Conservation (phyloP, 2,888 invertebrate genomes). For the Cactoblastis cactorum region DNA sequence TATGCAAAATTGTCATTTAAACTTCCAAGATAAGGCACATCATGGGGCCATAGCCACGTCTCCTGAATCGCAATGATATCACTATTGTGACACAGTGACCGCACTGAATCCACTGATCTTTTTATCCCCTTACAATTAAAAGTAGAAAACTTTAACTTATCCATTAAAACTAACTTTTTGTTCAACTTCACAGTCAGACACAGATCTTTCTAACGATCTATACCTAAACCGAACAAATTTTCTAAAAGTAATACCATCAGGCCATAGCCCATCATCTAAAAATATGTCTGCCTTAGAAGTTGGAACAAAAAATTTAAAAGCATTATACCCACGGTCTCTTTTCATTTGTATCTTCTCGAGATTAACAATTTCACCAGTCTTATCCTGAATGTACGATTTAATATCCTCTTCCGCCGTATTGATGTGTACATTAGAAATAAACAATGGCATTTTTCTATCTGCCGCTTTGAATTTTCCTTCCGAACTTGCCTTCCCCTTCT, state of each 20-base stretch:
- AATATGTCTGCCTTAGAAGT: slow-evolving; percentile 13
- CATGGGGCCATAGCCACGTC: slow-evolving; percentile 5
- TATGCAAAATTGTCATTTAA: background rate
- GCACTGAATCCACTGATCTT: background rate
- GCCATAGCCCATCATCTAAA: slow-evolving; percentile 20
- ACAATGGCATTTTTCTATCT: slow-evolving; percentile 12
- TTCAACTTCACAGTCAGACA: too few relatives aligned
- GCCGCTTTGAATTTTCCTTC: slow-evolving; percentile 15
- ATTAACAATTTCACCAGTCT: background rate
- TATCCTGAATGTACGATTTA: slow-evolving; percentile 9
- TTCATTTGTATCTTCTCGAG: slow-evolving; percentile 15
- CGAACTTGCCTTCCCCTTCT: slow-evolving; percentile 1
- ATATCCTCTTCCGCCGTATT: slow-evolving; percentile 11
- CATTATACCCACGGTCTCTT: slow-evolving; percentile 14
- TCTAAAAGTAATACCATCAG: slow-evolving; percentile 17
- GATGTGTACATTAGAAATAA: slow-evolving; percentile 14
- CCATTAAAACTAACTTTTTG: too few relatives aligned
- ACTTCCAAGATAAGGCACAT: slow-evolving; percentile 1
- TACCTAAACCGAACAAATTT: slow-evolving; percentile 13
- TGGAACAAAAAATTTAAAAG: slow-evolving; percentile 19
- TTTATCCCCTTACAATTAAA: slow-evolving; percentile 8
- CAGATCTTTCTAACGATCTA: background rate
- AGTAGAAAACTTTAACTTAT: too few relatives aligned
- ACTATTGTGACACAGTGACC: background rate
- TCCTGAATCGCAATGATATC: slow-evolving; percentile 10